Conservation (phyloP, 2,797 vertebrate species). For the Gadopsis bispinosus region DNA sequence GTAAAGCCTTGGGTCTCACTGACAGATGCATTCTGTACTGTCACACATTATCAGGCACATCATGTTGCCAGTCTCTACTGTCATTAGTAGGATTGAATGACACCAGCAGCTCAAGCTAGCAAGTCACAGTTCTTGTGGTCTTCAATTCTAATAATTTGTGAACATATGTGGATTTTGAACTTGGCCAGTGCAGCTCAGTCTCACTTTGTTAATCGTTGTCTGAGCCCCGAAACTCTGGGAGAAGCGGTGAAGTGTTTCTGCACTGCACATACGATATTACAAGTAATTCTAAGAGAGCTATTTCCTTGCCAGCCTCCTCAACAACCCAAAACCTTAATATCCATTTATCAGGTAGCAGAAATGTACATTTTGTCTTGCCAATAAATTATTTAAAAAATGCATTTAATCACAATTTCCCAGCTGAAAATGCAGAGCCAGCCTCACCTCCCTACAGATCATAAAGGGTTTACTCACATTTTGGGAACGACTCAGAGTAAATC, state of each 20-base stretch:
- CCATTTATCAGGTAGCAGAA: background rate
- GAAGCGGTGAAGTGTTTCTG: slow-evolving; percentile 53
- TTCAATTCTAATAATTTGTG: no score
- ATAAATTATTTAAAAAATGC: background rate
- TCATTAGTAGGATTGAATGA: background rate
- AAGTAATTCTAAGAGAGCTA: background rate
- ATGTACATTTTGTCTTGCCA: background rate
- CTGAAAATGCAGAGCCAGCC: background rate
- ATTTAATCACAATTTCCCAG: background rate
- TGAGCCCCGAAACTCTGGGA: slow-evolving; percentile 43
- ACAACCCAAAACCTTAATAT: background rate
- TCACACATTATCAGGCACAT: background rate
- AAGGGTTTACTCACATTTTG: background rate
- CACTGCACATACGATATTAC: background rate
- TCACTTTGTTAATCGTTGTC: slow-evolving; percentile 33
- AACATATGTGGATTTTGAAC: slow-evolving; percentile 19
- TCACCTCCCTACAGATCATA: background rate
- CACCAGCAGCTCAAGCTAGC: no score
- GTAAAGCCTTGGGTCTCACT: no score
- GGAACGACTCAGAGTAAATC: background rate
- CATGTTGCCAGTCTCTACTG: background rate
- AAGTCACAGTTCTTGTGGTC: no score
- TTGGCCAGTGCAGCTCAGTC: slow-evolving; percentile 17
- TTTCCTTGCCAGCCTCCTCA: slow-evolving; percentile 8
- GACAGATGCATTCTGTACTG: background rate